phyloP scores from a whole-genome alignment of 2,888 invertebrate species.

The Lycophotia porphyrea region DNA sequence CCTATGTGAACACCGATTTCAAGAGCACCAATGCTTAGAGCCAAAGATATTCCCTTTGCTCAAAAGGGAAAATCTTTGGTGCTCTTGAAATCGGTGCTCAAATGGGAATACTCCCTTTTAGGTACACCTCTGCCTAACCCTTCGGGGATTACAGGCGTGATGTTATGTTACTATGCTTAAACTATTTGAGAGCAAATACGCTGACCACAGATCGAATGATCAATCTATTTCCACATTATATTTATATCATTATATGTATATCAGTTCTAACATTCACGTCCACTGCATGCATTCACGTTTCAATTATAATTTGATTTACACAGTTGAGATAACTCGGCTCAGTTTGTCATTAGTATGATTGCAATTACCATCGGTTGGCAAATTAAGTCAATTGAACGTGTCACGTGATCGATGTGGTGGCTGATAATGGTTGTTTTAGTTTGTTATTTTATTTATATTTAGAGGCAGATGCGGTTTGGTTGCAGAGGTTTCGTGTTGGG shows the following conservation, averaged over 20 bases:
- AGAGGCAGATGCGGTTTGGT: too few species aligned
- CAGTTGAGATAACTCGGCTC: conserved; percentile 58
- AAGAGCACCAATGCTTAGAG: too few species aligned
- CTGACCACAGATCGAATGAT: background rate
- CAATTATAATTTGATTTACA: conserved; percentile 62
- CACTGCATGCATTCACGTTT: conserved; percentile 52
- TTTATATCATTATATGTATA: conserved; percentile 10
- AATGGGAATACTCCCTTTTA: too few species aligned
- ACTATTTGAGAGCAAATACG: background rate
- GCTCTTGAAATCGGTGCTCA: too few species aligned
- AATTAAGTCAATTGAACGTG: conserved; percentile 52
- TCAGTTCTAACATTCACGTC: conserved; percentile 30
- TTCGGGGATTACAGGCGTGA: too few species aligned
- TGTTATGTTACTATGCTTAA: too few species aligned
- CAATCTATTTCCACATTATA: background rate
- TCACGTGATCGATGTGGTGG: conserved; percentile 26
- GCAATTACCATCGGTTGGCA: conserved; percentile 54
- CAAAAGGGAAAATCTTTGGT: too few species aligned
- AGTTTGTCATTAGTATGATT: conserved; percentile 66
- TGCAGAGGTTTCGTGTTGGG: background rate
- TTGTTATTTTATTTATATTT: conserved; percentile 8
- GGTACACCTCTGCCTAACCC: too few species aligned
- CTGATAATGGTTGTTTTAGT: conserved; percentile 25
- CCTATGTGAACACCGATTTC: too few species aligned
- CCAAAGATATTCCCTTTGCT: too few species aligned